A percentile compares a stretch with the other conserved stretches of the same genome.
Conservation (phyloP, 2,797 vertebrate genomes). For the Halcyon chelicuti region DNA sequence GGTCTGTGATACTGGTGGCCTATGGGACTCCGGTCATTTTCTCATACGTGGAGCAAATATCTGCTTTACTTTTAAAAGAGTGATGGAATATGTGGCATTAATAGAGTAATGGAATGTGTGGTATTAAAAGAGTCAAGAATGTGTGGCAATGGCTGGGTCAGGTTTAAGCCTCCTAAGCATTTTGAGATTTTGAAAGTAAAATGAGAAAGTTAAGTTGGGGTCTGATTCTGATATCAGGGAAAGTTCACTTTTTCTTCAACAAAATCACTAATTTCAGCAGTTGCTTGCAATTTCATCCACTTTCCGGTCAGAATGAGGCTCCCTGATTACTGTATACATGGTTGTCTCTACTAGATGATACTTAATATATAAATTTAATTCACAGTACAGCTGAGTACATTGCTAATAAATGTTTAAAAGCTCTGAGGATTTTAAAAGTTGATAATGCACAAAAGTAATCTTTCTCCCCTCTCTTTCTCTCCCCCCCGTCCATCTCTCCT, state of each 20-base stretch:
- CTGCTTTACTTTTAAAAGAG: neutral
- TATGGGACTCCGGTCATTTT: neutral
- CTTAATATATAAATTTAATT: too few species aligned
- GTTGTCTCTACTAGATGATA: too few species aligned
- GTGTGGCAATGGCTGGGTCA: neutral
- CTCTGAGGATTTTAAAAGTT: too few species aligned
- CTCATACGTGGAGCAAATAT: neutral
- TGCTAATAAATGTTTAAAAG: too few species aligned
- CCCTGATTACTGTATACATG: neutral
- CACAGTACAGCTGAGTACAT: too few species aligned
- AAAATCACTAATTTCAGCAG: neutral
- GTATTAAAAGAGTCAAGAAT: neutral
- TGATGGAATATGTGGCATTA: neutral
- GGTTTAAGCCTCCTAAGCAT: neutral
- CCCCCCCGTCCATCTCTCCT: too few species aligned
- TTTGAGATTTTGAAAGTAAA: constrained; percentile 2
- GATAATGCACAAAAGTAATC: too few species aligned
- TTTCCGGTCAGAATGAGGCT: neutral
- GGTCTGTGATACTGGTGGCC: neutral
- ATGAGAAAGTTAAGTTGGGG: neutral
- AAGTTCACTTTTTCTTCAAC: neutral
- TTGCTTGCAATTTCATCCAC: neutral
- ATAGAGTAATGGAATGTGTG: neutral
- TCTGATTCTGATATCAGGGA: neutral
- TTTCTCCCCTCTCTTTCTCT: too few species aligned